phyloP scores from a whole-genome alignment of 2,888 invertebrate genomes.

The Monochamus alternatus region DNA sequence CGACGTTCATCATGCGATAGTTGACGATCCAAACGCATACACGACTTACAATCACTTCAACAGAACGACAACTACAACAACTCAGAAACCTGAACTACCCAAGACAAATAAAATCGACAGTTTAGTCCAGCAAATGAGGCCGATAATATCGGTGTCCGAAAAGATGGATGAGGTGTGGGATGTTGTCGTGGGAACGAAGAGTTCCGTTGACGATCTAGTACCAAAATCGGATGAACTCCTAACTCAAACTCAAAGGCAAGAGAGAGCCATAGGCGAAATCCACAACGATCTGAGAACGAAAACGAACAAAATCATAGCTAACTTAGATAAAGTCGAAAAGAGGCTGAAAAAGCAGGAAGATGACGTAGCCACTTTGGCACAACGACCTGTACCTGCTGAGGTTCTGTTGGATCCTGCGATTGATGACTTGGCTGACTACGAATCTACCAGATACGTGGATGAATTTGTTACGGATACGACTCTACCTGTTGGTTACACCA shows the following conservation, averaged over 20 bases:
- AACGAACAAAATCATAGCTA: slow-evolving; percentile 90
- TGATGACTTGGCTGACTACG: slow-evolving; percentile 85
- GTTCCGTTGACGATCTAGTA: slow-evolving; percentile 87
- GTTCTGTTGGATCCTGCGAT: slow-evolving; percentile 84
- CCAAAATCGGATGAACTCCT: slow-evolving; percentile 90
- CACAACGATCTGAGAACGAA: slow-evolving; percentile 87
- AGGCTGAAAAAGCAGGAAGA: slow-evolving; percentile 89
- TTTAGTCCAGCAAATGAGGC: slow-evolving; percentile 86
- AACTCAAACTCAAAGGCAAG: slow-evolving; percentile 89
- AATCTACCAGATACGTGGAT: slow-evolving; percentile 77
- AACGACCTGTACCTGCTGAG: slow-evolving; percentile 84
- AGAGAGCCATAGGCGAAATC: slow-evolving; percentile 89
- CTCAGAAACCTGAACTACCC: slow-evolving; percentile 71
- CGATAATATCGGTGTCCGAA: slow-evolving; percentile 88
- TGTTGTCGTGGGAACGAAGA: slow-evolving; percentile 90
- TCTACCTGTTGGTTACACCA: slow-evolving; percentile 64
- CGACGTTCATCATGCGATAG: slow-evolving; percentile 88
- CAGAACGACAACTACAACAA: slow-evolving; percentile 76
- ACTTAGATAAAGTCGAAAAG: slow-evolving; percentile 89
- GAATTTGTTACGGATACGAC: slow-evolving; percentile 66
- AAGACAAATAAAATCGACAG: slow-evolving; percentile 85
- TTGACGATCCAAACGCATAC: slow-evolving; percentile 78
- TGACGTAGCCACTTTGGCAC: slow-evolving; percentile 85
- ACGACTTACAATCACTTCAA: slow-evolving; percentile 58
- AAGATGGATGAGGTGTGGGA: slow-evolving; percentile 95